Evolutionary conservation across 2,113 vertebrate genomes (phyloP).

Genomic region (Thamnaconus septentrionalis): DNA sequence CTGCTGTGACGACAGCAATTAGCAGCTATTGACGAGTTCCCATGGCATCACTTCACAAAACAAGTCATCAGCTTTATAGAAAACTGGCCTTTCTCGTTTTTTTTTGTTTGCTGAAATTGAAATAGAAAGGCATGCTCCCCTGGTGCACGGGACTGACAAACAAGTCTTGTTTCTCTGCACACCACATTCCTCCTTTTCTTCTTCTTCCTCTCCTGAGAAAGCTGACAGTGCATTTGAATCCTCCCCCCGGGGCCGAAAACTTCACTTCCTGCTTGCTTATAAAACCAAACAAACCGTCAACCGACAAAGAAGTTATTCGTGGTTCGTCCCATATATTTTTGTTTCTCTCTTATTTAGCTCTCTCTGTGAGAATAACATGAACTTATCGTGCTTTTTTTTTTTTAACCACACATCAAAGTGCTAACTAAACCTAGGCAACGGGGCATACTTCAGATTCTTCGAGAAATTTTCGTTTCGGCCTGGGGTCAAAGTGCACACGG

Average conservation of each 20-base stretch:
- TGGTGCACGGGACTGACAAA: constrained; percentile 44
- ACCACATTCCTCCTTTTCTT: constrained; percentile 29
- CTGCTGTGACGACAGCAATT: too few species aligned
- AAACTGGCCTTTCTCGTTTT: constrained; percentile 28
- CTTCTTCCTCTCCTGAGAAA: constrained; percentile 32
- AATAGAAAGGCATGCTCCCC: constrained; percentile 51
- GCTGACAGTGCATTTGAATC: constrained; percentile 27
- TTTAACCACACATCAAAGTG: constrained; percentile 7
- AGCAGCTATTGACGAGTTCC: too few species aligned
- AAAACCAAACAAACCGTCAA: constrained; percentile 35
- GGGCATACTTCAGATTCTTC: too few species aligned
- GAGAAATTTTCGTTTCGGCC: too few species aligned
- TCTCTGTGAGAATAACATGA: constrained; percentile 1
- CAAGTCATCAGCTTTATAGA: too few species aligned
- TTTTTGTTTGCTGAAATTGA: constrained; percentile 40
- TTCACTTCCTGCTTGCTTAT: constrained; percentile 38
- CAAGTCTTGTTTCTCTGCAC: constrained; percentile 45
- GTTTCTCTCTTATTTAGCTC: constrained; percentile 9
- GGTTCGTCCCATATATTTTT: constrained; percentile 16
- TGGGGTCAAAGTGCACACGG: too few species aligned
- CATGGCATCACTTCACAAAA: too few species aligned
- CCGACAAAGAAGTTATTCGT: constrained; percentile 49
- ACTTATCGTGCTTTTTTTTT: not conserved
- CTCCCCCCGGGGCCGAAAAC: constrained; percentile 21
- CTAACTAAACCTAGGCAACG: too few species aligned